Conservation (phyloP, 2,888 invertebrate species). For the Torymus aiolomorphi region DNA sequence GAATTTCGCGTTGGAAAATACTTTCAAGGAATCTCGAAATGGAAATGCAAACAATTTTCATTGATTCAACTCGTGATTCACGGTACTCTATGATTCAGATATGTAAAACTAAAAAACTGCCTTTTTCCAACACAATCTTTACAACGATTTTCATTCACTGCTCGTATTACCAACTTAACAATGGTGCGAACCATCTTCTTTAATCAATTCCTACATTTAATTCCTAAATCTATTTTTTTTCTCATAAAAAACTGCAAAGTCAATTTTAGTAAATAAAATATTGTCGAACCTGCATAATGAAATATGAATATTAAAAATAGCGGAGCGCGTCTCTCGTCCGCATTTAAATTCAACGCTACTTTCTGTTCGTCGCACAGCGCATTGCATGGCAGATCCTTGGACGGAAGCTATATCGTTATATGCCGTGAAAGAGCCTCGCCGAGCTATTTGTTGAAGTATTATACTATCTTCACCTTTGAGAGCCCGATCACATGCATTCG, state of each 20-base stretch:
- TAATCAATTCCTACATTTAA: too few species aligned
- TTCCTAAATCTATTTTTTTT: too few species aligned
- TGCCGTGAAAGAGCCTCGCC: background rate
- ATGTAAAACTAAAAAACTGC: too few species aligned
- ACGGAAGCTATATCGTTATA: slow-evolving; percentile 24
- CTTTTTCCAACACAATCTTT: too few species aligned
- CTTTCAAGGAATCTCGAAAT: background rate
- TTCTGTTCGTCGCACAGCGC: background rate
- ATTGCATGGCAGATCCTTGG: slow-evolving; percentile 45
- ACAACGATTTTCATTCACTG: too few species aligned
- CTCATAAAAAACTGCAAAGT: too few species aligned
- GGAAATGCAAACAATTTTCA: background rate
- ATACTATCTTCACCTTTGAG: background rate
- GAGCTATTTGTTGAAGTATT: background rate
- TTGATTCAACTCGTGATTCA: slow-evolving; percentile 3
- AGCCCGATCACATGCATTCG: too few species aligned
- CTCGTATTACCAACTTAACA: too few species aligned
- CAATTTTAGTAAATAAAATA: too few species aligned
- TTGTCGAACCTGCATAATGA: too few species aligned
- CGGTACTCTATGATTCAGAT: background rate
- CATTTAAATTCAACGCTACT: slow-evolving; percentile 22
- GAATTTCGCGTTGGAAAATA: background rate
- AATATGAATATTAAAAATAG: too few species aligned
- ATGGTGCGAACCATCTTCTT: too few species aligned
- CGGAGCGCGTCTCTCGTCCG: background rate